Evolutionary conservation across 2,888 invertebrate genomes (phyloP).

Genomic region (Nephrocerus scutellatus): DNA sequence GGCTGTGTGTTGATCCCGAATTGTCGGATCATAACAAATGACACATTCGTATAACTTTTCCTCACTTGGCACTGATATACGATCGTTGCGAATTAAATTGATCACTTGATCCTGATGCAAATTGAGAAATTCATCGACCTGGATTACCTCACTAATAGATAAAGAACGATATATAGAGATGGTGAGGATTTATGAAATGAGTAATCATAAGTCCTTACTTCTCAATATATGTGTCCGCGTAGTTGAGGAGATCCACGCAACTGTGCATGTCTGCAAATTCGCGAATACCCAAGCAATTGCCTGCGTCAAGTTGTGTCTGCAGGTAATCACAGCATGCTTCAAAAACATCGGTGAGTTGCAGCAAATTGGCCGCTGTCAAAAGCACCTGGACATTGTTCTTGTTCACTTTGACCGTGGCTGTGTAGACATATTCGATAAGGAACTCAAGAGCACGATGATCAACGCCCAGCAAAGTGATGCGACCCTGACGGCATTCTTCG

Average conservation of each 20-base stretch:
- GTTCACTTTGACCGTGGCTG: slow-evolving; percentile 78
- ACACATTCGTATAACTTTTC: slow-evolving; percentile 85
- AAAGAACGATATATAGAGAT: neutral
- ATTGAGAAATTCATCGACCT: slow-evolving; percentile 81
- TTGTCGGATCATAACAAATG: slow-evolving; percentile 59
- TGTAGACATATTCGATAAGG: slow-evolving; percentile 86
- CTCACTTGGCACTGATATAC: slow-evolving; percentile 76
- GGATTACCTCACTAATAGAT: slow-evolving; percentile 66
- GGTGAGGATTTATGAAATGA: neutral
- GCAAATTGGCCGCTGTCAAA: slow-evolving; percentile 79
- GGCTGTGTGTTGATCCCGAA: slow-evolving; percentile 61
- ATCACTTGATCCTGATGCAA: slow-evolving; percentile 67
- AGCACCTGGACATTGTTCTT: slow-evolving; percentile 90
- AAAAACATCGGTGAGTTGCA: slow-evolving; percentile 75
- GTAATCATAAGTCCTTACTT: slow-evolving; percentile 50
- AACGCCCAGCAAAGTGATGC: slow-evolving; percentile 80
- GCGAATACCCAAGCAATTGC: slow-evolving; percentile 91
- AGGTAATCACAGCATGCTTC: slow-evolving; percentile 91
- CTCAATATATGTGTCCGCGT: slow-evolving; percentile 80
- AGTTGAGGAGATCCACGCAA: slow-evolving; percentile 72
- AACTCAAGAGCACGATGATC: slow-evolving; percentile 78
- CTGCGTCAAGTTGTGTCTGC: slow-evolving; percentile 83
- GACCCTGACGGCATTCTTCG: slow-evolving; percentile 78
- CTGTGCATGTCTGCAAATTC: slow-evolving; percentile 94
- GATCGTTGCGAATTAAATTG: slow-evolving; percentile 78